Evolutionary conservation across 2,113 vertebrate species (phyloP), one percentile per base, ranked within the genome.

Genomic region (Colistium nudipinnis): DNA sequence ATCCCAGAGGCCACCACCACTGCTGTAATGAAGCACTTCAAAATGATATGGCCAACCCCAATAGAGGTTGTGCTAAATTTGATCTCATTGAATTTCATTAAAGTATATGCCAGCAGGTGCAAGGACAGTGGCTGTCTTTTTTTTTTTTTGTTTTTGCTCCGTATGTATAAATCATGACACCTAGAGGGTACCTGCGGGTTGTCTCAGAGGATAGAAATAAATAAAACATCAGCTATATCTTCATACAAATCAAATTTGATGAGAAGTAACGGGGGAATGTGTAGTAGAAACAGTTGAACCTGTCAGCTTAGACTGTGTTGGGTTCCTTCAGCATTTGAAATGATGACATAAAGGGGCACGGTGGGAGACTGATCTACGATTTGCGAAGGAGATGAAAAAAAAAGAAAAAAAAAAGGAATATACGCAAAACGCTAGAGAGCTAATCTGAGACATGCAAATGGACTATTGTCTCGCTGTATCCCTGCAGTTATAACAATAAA

Each of bases 71-170:
- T 78, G 83, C 74, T 86, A 89, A 90, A 92, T 90, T 90, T 91
- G 87, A 91, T 89, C 90, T 90, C 83, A 76, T 88, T 90, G 87
- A 91, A 92, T 93, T 92, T 91, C 89, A 89, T 91, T 92, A 89
- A 87, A 86, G 87, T 83, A 64, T 90, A 86, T 68, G 83, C 87
- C 89, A 90, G 86, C 78, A 87, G 87, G 81, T 85, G 81, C 87
- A 91, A 92, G 88, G 91, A 89, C 90, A 92, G 78, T 84, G 67
- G 70, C 82, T 77, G 70, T 56, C 53, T 78, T 62, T 65, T 59
- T 57, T 20, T 20, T 55, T 51, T 57, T 55, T 64, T 64, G 16
- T 65, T 77, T 85, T 79, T 69, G 63, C 80, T 80, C 69, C 24
- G 43, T 78, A 84, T 81, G 74, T 91, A 90, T 90, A 91, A 91